Conservation (phyloP, 2,797 vertebrate genomes). For the Eremophila alpestris region DNA sequence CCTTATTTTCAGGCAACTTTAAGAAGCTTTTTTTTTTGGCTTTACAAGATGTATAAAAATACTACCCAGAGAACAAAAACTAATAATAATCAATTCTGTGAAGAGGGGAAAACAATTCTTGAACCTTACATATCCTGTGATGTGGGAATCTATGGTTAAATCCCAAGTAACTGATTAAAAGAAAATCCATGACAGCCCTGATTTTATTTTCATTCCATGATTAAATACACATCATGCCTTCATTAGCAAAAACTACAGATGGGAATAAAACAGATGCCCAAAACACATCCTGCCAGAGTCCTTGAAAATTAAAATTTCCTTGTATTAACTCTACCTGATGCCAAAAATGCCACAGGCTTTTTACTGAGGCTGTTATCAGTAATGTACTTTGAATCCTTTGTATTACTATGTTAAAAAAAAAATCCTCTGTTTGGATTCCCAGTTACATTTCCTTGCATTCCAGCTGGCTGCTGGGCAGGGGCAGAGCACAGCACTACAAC, state of each 20-base stretch:
- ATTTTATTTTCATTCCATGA: constrained; percentile 13
- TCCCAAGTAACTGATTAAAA: background rate
- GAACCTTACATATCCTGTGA: background rate
- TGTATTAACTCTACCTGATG: background rate
- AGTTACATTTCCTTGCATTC: background rate
- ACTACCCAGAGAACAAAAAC: background rate
- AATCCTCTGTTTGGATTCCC: background rate
- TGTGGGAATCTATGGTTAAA: background rate
- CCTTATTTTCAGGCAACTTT: background rate
- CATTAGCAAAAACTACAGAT: background rate
- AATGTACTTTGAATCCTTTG: background rate
- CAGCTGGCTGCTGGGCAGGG: background rate
- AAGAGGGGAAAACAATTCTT: background rate
- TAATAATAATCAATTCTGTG: background rate
- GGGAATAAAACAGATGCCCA: background rate
- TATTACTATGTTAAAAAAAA: background rate
- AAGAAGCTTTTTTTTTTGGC: background rate
- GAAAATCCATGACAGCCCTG: background rate
- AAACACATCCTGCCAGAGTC: background rate
- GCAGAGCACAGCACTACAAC: background rate
- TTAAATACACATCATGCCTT: constrained; percentile 3
- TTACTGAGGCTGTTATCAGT: background rate
- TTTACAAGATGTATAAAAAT: background rate
- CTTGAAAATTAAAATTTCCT: background rate
- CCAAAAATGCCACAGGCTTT: background rate